Evolutionary conservation across 2,113 vertebrate genomes (phyloP).

Genomic region (Platysteira castanea): DNA sequence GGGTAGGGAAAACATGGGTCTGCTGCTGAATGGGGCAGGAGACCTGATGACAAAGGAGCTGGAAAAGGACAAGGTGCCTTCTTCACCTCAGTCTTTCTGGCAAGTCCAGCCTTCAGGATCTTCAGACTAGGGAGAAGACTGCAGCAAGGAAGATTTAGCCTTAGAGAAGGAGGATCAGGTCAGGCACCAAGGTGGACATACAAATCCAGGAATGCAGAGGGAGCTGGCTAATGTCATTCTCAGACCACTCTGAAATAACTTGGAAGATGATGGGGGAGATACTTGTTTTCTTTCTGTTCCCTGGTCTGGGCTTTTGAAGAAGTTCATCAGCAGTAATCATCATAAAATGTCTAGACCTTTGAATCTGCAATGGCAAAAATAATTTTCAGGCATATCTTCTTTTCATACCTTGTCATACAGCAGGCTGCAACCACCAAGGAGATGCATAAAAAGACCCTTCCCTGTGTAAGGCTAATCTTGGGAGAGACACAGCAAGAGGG

Average conservation of each 20-base stretch:
- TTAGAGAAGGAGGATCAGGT: background rate
- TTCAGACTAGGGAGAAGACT: background rate
- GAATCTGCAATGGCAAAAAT: background rate
- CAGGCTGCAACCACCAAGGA: background rate
- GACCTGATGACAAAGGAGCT: background rate
- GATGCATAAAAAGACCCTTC: background rate
- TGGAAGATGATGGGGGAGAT: background rate
- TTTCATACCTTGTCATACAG: background rate
- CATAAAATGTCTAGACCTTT: background rate
- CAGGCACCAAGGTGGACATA: background rate
- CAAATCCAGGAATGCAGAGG: background rate
- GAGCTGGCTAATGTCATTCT: background rate
- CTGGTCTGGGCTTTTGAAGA: background rate
- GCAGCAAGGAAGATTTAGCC: background rate
- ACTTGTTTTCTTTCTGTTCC: background rate
- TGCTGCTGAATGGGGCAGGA: background rate
- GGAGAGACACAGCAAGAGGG: background rate
- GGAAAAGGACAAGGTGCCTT: background rate
- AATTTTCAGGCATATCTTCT: background rate
- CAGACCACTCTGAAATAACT: background rate
- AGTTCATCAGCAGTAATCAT: background rate
- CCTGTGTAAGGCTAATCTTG: background rate
- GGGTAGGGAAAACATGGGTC: background rate
- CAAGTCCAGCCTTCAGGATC: background rate
- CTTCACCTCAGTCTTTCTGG: background rate